Evolutionary conservation across 2,888 invertebrate genomes (phyloP).

Genomic region (Cremastinae sp.): DNA sequence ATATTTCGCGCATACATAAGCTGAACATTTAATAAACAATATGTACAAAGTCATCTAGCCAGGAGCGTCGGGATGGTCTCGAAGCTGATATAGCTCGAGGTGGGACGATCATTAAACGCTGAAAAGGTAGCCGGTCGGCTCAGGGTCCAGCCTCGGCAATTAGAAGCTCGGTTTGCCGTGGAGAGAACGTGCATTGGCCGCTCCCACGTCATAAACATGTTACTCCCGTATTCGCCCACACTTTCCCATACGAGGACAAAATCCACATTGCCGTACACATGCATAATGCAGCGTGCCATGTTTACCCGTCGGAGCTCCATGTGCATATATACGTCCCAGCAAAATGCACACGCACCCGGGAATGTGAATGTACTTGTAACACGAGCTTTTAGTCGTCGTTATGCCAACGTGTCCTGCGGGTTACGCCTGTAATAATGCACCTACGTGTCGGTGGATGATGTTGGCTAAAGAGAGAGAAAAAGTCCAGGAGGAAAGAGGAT

Average conservation of each 20-base stretch:
- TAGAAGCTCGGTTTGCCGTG: conserved; percentile 65
- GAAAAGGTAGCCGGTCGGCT: conserved; percentile 53
- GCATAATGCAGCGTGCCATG: not conserved
- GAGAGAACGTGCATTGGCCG: conserved; percentile 58
- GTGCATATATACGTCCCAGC: conserved; percentile 1
- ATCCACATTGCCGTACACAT: conserved; percentile 8
- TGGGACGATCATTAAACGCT: conserved; percentile 61
- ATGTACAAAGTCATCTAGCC: conserved; percentile 10
- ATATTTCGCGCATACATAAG: not conserved
- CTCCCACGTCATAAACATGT: conserved; percentile 67
- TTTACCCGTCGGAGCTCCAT: conserved; percentile 11
- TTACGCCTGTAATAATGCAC: conserved; percentile 63
- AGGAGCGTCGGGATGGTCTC: conserved; percentile 4
- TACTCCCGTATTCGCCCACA: conserved; percentile 64
- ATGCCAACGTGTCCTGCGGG: conserved; percentile 46
- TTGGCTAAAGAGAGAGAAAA: conserved; percentile 1
- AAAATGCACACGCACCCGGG: not conserved
- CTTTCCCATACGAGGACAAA: conserved; percentile 16
- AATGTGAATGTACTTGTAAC: not conserved
- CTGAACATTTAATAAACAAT: conserved; percentile 4
- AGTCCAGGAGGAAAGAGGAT: conserved; percentile 5
- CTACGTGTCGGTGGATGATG: conserved; percentile 58
- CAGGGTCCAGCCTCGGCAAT: conserved; percentile 65
- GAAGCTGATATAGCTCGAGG: conserved; percentile 33
- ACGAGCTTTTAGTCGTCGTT: conserved; percentile 47